Evolutionary conservation across 2,113 vertebrate genomes (phyloP).

Genomic region (Bothrops jararaca): DNA sequence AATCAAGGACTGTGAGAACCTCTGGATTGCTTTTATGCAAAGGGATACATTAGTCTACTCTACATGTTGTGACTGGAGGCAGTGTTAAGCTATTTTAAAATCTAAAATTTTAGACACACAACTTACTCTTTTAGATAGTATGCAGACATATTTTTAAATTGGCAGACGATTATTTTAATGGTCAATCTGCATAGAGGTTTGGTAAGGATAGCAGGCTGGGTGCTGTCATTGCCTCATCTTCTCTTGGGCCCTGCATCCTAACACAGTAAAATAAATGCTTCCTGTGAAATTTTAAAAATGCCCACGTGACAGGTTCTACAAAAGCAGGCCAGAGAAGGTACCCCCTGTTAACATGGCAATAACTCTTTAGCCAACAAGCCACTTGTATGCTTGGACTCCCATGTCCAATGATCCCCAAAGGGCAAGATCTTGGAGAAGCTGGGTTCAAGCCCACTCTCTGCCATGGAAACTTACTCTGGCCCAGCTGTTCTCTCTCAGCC

Average conservation of each 20-base stretch:
- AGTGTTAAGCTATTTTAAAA: neutral
- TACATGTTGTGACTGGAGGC: neutral
- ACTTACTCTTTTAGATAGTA: neutral
- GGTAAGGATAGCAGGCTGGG: neutral
- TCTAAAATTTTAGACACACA: neutral
- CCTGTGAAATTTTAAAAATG: neutral
- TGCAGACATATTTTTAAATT: neutral
- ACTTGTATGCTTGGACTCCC: neutral
- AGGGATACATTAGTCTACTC: neutral
- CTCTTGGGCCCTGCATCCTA: neutral
- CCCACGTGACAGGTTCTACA: no score
- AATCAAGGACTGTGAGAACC: neutral
- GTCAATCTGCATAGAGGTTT: neutral
- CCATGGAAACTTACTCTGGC: neutral
- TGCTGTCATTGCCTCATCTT: neutral
- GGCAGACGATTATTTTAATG: neutral
- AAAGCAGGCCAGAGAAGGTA: neutral
- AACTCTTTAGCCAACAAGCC: neutral
- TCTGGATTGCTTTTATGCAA: neutral
- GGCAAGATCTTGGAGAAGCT: neutral
- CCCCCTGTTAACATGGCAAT: neutral
- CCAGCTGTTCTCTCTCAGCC: neutral
- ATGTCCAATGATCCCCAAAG: neutral
- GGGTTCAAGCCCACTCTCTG: neutral
- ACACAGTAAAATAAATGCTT: neutral